These are phyloP conservation scores for Myotis findleyi DNA, from an alignment of 2,797 vertebrate genomes.

Conservation along the genomic window DNA sequence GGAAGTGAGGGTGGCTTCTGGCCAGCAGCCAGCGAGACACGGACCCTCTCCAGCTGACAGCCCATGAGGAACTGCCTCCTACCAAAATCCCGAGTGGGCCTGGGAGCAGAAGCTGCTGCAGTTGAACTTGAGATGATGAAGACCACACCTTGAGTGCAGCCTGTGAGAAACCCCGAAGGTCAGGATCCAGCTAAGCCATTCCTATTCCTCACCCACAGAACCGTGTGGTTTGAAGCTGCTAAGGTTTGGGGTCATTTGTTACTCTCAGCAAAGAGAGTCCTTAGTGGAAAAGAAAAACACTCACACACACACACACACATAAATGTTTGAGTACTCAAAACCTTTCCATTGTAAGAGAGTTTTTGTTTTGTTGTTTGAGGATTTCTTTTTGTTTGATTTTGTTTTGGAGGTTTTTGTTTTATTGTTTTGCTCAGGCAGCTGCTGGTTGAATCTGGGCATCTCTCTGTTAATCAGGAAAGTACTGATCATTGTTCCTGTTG, in stretches of 20 bases:
- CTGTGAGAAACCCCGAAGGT: not conserved
- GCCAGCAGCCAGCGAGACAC: not conserved
- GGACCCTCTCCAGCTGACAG: not conserved
- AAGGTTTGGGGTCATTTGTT: no score
- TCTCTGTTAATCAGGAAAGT: not conserved
- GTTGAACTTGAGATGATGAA: not conserved
- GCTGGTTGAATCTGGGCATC: not conserved
- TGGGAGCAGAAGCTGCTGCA: not conserved
- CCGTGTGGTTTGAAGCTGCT: not conserved
- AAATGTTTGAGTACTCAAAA: not conserved
- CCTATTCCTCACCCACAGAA: not conserved
- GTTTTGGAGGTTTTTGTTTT: not conserved
- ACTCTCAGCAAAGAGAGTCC: not conserved
- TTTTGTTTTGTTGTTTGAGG: not conserved
- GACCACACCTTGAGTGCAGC: not conserved
- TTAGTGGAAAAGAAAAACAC: no score
- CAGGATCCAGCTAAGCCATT: not conserved
- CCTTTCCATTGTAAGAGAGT: not conserved
- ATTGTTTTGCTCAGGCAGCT: not conserved
- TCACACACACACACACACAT: not conserved
- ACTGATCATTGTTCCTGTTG: no score
- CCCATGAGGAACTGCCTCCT: not conserved
- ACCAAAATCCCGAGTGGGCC: not conserved
- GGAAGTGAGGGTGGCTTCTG: not conserved
- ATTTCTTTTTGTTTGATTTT: not conserved